Base-by-base conservation (phyloP, 2,888 invertebrate genomes). In the Kuschelorhynchus macadamiae region DNA sequence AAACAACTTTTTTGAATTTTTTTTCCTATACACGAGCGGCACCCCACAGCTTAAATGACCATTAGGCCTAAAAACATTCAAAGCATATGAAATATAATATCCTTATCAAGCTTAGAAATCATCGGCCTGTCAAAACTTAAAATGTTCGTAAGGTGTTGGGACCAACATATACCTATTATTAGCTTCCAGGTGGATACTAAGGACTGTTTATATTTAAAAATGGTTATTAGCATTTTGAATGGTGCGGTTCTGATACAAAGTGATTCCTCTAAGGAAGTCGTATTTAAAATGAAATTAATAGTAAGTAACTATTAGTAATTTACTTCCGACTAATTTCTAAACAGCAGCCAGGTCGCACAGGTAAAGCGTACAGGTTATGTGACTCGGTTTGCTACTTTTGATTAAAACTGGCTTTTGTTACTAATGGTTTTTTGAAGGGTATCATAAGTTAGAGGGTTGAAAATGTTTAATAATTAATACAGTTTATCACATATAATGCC, bases 121-220 rank as follows among this genome's bases (percentile, higher is more conserved):
- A 69, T 59, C 69, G 65, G 20, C 25, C 70, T 70, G 70, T 70
- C 70, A 70, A 70, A 70, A 55, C 55, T 70, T 66, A 70, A 70
- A 70, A 70, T 57, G 65, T 66, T 66, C 46, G 70, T 70, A 70
- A 70, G 70, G 70, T 70, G 70, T 66, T 56, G 56, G 62, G 57
- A 52, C 70, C 70, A 61, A 70, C 70, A 66, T 70, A 65, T 41
- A 70, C 70, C 70, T 57, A 62, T 70, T 70, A 70, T 70, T 66
- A 66, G 62, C 52, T 66, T 57, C 65, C 70, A 70, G 70, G 70
- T 70, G 70, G 66, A 60, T 55, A 21, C n/a, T 18, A 61, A 46
- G 42, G 66, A 33, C 62, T 66, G 50, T 62, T 62, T 66, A 62
- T 61, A 65, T 68, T 63, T 33, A 63, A 63, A 68, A 68, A 59